These are phyloP conservation scores for Diarsia brunnea DNA, from an alignment of 2,888 invertebrate species.

Conservation along the genomic window DNA sequence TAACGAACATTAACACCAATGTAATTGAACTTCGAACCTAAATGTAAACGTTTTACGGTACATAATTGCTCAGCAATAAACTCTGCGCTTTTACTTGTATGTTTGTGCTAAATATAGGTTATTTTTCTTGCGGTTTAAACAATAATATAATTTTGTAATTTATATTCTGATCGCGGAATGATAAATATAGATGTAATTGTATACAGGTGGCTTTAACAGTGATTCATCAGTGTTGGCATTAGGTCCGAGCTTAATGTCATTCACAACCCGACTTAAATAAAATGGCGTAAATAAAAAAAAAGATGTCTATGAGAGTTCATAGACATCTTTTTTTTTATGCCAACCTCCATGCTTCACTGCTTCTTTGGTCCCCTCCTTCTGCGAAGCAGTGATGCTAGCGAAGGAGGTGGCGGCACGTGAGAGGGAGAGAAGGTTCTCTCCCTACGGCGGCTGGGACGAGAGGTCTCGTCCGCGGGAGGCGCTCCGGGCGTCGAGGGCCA, in stretches of 20 bases:
- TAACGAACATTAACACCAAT: not conserved
- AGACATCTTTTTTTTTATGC: no score
- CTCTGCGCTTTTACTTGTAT: conserved; percentile 25
- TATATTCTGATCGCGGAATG: conserved; percentile 24
- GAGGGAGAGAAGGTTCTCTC: no score
- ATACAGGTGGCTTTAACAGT: not conserved
- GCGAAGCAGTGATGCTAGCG: no score
- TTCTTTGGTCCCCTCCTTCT: no score
- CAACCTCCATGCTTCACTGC: no score
- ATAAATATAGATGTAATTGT: conserved; percentile 13
- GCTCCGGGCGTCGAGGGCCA: no score
- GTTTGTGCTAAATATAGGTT: conserved; percentile 19
- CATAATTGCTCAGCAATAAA: conserved; percentile 19
- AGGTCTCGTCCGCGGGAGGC: no score
- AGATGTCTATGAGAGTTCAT: no score
- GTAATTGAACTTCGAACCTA: conserved; percentile 7
- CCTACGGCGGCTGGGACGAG: no score
- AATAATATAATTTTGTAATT: conserved; percentile 25
- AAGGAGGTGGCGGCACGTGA: no score
- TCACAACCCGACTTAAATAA: no score
- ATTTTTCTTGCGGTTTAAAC: conserved; percentile 32
- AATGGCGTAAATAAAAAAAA: no score
- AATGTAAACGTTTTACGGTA: not conserved
- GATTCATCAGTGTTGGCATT: not conserved
- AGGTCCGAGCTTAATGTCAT: not conserved